phyloP scores from a whole-genome alignment of 1,140 invertebrate genomes.

The Antheraea mylitta region DNA sequence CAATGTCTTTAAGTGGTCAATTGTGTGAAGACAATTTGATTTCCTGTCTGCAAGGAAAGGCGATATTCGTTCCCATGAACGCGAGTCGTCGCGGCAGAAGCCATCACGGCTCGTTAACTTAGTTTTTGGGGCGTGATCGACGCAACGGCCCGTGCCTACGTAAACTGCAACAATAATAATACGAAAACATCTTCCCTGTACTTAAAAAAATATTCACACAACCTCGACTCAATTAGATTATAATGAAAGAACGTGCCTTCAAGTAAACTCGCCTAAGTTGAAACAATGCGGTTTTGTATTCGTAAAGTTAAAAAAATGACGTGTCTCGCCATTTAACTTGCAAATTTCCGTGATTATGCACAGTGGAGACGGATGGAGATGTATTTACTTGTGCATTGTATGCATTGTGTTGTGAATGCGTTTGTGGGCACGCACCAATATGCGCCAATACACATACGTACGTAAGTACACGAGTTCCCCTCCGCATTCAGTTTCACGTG shows the following conservation, averaged over 20 bases:
- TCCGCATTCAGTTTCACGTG: conserved; percentile 41
- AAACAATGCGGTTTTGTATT: conserved; percentile 61
- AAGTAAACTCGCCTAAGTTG: conserved; percentile 32
- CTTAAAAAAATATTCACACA: not conserved
- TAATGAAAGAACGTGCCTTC: conserved; percentile 11
- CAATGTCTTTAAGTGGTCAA: conserved; percentile 17
- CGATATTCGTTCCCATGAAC: conserved; percentile 62
- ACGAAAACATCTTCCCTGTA: conserved; percentile 31
- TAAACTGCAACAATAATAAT: conserved; percentile 63
- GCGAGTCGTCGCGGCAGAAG: conserved; percentile 33
- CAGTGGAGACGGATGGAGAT: conserved; percentile 58
- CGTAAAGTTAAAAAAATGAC: conserved; percentile 60
- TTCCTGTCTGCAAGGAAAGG: conserved; percentile 41
- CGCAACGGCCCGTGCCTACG: conserved; percentile 71
- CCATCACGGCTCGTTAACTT: conserved; percentile 59
- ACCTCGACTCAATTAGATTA: conserved; percentile 13
- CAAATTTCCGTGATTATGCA: conserved; percentile 70
- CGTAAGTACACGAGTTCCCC: conserved; percentile 33
- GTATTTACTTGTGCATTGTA: conserved; percentile 69
- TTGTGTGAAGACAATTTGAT: conserved; percentile 37
- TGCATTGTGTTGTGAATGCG: conserved; percentile 50
- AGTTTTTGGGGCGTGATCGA: conserved; percentile 72
- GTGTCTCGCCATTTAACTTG: conserved; percentile 63
- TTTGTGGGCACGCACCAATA: conserved; percentile 52
- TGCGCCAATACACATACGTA: conserved; percentile 35